These are phyloP conservation scores for Gastrophryne carolinensis DNA, from an alignment of 2,797 vertebrate genomes.

Conservation along the genomic window DNA sequence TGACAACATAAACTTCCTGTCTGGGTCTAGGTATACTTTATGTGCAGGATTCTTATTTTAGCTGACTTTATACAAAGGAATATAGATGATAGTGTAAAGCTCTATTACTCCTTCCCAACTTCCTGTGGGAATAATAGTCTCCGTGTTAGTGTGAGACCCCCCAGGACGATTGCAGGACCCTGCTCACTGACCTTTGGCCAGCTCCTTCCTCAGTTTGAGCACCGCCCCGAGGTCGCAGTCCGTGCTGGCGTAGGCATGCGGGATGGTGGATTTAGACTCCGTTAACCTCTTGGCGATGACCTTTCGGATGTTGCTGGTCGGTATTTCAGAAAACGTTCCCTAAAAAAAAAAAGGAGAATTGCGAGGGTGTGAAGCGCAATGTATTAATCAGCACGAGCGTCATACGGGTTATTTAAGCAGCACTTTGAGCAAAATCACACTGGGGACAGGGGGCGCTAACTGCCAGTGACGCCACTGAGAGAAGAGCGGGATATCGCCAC, in stretches of 20 bases:
- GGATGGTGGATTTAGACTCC: conserved; percentile 90
- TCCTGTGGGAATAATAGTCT: not conserved
- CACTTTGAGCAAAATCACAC: not conserved
- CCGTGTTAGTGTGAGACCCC: not conserved
- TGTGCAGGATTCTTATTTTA: no score
- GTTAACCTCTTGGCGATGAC: conserved; percentile 91
- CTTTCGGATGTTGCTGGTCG: conserved; percentile 85
- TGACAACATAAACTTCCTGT: no score
- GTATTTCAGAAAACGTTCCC: conserved; percentile 90
- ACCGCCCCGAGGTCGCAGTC: conserved; percentile 88
- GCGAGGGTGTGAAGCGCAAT: not conserved
- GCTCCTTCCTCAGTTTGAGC: conserved; percentile 78
- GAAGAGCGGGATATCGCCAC: not conserved
- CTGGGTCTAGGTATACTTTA: no score
- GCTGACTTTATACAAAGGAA: no score
- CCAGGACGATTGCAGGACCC: not conserved
- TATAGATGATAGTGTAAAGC: no score
- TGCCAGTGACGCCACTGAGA: not conserved
- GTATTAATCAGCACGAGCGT: not conserved
- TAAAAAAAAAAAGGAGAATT: conserved; percentile 62
- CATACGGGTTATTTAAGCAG: not conserved
- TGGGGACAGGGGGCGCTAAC: not conserved
- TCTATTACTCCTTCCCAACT: no score
- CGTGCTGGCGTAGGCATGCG: conserved; percentile 86
- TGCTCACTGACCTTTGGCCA: conserved; percentile 82